Conservation (phyloP, 2,888 invertebrate species). For the Muschampia plurimacula region DNA sequence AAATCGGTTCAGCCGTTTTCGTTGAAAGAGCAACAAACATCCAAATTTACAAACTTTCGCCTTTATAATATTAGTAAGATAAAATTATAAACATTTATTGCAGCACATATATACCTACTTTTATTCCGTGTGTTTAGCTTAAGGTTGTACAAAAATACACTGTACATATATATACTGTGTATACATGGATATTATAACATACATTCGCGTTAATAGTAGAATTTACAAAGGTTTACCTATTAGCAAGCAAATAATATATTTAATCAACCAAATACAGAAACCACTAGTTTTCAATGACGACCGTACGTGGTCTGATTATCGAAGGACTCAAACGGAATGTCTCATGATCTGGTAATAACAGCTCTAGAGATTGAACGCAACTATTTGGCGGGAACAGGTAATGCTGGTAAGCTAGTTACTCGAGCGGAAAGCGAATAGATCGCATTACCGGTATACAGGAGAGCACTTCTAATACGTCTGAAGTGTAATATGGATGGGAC, state of each 20-base stretch:
- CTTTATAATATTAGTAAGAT: no score
- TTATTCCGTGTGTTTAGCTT: no score
- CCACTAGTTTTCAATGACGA: slow-evolving; percentile 29
- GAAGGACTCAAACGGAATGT: slow-evolving; percentile 26
- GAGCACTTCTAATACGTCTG: slow-evolving; percentile 23
- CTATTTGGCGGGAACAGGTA: slow-evolving; percentile 32
- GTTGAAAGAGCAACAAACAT: no score
- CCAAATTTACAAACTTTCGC: no score
- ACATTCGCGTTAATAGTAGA: background rate
- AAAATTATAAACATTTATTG: no score
- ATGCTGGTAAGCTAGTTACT: slow-evolving; percentile 31
- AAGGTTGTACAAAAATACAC: no score
- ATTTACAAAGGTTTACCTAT: background rate
- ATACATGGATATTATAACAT: background rate
- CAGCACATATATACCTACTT: no score
- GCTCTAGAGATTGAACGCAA: slow-evolving; percentile 18
- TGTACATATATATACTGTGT: no score
- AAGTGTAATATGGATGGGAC: background rate
- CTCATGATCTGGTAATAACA: slow-evolving; percentile 25
- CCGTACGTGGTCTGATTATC: slow-evolving; percentile 24
- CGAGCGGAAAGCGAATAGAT: slow-evolving; percentile 31
- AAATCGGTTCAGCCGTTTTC: no score
- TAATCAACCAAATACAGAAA: slow-evolving; percentile 29
- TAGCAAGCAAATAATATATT: slow-evolving; percentile 1
- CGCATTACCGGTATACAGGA: slow-evolving; percentile 19